Base-by-base conservation (phyloP, 2,888 invertebrate genomes). In the Eulithis prunata region DNA sequence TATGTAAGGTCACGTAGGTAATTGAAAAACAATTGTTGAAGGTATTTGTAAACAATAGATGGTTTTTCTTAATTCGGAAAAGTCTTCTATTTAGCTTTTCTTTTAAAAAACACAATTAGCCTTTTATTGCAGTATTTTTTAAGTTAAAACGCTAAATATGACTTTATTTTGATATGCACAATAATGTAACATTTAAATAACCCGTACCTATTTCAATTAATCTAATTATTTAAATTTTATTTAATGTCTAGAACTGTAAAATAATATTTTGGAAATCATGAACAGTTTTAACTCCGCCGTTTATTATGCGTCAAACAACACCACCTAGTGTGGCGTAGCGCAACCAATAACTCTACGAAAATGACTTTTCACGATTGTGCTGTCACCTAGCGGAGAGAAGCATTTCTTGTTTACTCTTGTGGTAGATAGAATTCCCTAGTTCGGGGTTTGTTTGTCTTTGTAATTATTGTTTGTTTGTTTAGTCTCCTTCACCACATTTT, bases 371-470 rank as follows among this genome's bases (percentile, higher is more conserved):
- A 5, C 13, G n/a, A 53, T 5, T 1, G 70, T 73, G 57, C 68
- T 71, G 79, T 74, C 72, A 78, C 62, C 80, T 76, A 67, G 65
- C 52, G 57, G 13, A 38, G 21, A 71, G 60, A 75, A 74, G 70
- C 12, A 13, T 28, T 3, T 7, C 6, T 4, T 21, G 28, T 36
- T 54, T 62, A n/a, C n/a, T n/a, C 6, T 21, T 36, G 12, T 38
- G 2, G n/a, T 53, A 38, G 13, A 21, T 5, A n/a, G 45, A 46
- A 14, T 49, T 13, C 14, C 10, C 49, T 21, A 21, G 11, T 21
- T 57, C 45, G 36, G 32, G 47, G 47, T 36, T 13, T 32, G 57
- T 14, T 47, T 57, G 28, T 32, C 14, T 57, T 47, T n/a, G 47
- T 57, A 46, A 57, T 57, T 47, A 47, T 21, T 49, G 49, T 21